phyloP scores from a whole-genome alignment of 2,113 vertebrate species.

The Phainopepla nitens region DNA sequence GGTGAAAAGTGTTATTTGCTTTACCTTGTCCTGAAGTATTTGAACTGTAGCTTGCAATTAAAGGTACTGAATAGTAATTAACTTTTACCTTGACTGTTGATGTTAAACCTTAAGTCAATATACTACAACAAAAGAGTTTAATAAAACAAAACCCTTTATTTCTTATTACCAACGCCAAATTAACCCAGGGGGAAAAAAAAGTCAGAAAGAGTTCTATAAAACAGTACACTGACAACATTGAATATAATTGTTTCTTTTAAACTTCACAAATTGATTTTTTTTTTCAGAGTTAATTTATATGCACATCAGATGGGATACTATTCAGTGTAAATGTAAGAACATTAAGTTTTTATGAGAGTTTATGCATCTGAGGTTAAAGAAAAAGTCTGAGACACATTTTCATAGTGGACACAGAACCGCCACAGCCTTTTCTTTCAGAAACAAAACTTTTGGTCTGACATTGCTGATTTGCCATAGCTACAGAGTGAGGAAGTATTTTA shows the following conservation, averaged over 20 bases:
- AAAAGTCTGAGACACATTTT: neutral
- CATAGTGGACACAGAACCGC: neutral
- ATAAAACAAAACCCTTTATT: neutral
- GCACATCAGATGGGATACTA: neutral
- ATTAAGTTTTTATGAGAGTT: neutral
- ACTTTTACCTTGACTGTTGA: neutral
- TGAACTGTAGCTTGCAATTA: slow-evolving; percentile 36
- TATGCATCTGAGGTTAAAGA: neutral
- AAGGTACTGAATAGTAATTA: slow-evolving; percentile 36
- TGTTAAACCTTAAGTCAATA: neutral
- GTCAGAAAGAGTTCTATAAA: neutral
- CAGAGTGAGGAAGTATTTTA: neutral
- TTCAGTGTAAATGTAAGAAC: neutral
- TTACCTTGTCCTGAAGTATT: slow-evolving; percentile 18
- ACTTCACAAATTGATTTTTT: neutral
- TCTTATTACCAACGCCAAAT: neutral
- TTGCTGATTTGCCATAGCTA: neutral
- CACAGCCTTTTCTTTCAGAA: neutral
- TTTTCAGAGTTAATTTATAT: neutral
- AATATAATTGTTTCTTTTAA: neutral
- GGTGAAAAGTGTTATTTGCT: slow-evolving; percentile 31
- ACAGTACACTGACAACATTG: neutral
- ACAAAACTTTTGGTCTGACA: neutral
- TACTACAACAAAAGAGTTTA: neutral
- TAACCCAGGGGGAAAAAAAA: neutral